Percentiles rank a stretch among this genome's conserved stretches.
Evolutionary conservation across 2,797 vertebrate genomes (phyloP).

Genomic region (Cirrhinus molitorella): DNA sequence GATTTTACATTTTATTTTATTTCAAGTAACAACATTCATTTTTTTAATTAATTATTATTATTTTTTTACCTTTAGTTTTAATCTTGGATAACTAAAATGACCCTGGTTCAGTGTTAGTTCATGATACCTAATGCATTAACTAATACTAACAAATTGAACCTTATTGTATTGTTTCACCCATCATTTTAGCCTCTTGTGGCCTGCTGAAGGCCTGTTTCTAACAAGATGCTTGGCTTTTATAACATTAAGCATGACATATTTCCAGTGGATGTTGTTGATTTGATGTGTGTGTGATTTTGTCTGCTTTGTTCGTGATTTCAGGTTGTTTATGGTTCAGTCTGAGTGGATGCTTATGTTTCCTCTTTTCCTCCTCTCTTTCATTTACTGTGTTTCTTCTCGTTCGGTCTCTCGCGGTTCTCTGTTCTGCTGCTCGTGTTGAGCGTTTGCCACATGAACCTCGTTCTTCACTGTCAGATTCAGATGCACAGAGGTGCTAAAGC

Average conservation of each 20-base stretch:
- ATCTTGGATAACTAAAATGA: too few species aligned
- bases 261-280: not conserved
- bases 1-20: too few species aligned
- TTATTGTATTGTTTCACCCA: too few species aligned
- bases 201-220: not conserved
- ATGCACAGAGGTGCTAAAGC: not conserved
- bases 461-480: conserved; percentile 14
- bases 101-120: too few species aligned
- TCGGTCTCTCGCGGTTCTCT: not conserved
- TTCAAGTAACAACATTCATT: too few species aligned
- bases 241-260: not conserved
- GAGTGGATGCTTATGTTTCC: not conserved
- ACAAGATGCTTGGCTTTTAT: not conserved
- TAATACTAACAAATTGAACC: too few species aligned
- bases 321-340: not conserved
- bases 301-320: not conserved
- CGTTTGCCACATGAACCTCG: not conserved
- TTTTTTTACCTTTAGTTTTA: too few species aligned
- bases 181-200: not conserved
- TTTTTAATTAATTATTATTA: too few species aligned
- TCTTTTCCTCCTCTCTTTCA: not conserved
- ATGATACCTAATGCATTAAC: too few species aligned
- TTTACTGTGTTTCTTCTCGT: not conserved
- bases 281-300: not conserved
- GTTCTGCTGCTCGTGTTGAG: conserved; percentile 7